Evolutionary conservation across 2,888 invertebrate genomes (phyloP).

Genomic region (Syrista parreyssii): DNA sequence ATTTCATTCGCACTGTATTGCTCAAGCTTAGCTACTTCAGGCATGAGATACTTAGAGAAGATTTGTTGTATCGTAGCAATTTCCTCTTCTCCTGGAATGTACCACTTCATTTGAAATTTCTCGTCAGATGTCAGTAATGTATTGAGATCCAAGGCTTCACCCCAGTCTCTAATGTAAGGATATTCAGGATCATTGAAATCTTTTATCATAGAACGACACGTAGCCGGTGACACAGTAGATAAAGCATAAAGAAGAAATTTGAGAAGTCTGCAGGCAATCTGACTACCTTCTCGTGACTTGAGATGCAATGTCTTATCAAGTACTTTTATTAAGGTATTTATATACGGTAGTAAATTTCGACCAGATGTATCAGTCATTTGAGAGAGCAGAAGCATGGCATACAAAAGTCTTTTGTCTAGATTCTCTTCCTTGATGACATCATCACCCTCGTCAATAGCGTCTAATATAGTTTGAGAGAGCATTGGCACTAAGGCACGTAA

Average conservation of each 20-base stretch:
- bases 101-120: constrained; percentile 75
- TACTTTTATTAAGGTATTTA: constrained; percentile 74
- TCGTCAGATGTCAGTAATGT: constrained; percentile 61
- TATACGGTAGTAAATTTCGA: constrained; percentile 73
- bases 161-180: constrained; percentile 86
- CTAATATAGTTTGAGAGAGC: constrained; percentile 75
- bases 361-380: constrained; percentile 78
- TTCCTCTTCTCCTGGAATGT: constrained; percentile 79
- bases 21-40: constrained; percentile 73
- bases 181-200: constrained; percentile 75
- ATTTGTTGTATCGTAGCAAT: constrained; percentile 75
- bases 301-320: constrained; percentile 78
- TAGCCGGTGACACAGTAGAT: constrained; percentile 73
- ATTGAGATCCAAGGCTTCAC: constrained; percentile 74
- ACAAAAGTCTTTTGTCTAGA: constrained; percentile 81
- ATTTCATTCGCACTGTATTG: constrained; percentile 68
- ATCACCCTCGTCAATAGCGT: constrained; percentile 70
- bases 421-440: constrained; percentile 80
- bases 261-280: constrained; percentile 72
- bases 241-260: constrained; percentile 72
- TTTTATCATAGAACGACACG: constrained; percentile 71
- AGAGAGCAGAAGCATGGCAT: constrained; percentile 80
- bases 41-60: constrained; percentile 74
- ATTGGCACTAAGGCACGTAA: constrained; percentile 79
- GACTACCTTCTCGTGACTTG: constrained; percentile 75